A percentile compares a stretch with the other conserved stretches of the same genome.
phyloP scores from a whole-genome alignment of 2,888 invertebrate genomes.

The Megamerina dolium region DNA sequence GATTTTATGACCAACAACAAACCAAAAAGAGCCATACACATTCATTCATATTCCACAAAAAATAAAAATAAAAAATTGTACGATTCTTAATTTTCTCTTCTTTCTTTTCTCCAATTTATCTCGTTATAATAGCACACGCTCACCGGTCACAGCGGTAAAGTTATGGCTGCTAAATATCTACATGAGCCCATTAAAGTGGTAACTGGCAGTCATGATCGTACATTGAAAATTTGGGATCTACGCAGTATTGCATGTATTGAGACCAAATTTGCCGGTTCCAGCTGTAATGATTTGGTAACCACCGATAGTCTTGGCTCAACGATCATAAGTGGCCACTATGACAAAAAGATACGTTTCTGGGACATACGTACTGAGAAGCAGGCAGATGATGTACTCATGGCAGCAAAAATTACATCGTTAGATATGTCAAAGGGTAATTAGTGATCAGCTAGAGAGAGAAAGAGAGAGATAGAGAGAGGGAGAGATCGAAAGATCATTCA shows the following conservation, averaged over 20 bases:
- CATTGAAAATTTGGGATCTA: slow-evolving; percentile 97
- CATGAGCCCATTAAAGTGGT: slow-evolving; percentile 89
- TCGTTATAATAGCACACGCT: slow-evolving; percentile 51
- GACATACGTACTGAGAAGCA: slow-evolving; percentile 84
- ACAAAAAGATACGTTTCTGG: slow-evolving; percentile 96
- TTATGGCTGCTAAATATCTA: slow-evolving; percentile 93
- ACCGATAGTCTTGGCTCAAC: slow-evolving; percentile 76
- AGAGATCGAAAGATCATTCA: background rate
- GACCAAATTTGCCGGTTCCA: slow-evolving; percentile 93
- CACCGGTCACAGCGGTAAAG: slow-evolving; percentile 84
- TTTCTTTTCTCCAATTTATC: too few relatives aligned
- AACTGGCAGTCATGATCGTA: slow-evolving; percentile 96
- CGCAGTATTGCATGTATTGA: slow-evolving; percentile 86
- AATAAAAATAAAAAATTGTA: too few relatives aligned
- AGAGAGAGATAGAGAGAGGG: too few relatives aligned
- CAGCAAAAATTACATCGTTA: slow-evolving; percentile 91
- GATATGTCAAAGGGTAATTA: slow-evolving; percentile 79
- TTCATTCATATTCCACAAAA: too few relatives aligned
- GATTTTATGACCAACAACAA: too few relatives aligned
- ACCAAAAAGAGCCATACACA: too few relatives aligned
- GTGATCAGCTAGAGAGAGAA: too few relatives aligned
- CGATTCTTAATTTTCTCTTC: too few relatives aligned
- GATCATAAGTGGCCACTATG: slow-evolving; percentile 96
- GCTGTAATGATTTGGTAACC: slow-evolving; percentile 93
- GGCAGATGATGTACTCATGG: slow-evolving; percentile 79